phyloP scores from a whole-genome alignment of 2,888 invertebrate genomes.

The Noctuana brunneofusca region DNA sequence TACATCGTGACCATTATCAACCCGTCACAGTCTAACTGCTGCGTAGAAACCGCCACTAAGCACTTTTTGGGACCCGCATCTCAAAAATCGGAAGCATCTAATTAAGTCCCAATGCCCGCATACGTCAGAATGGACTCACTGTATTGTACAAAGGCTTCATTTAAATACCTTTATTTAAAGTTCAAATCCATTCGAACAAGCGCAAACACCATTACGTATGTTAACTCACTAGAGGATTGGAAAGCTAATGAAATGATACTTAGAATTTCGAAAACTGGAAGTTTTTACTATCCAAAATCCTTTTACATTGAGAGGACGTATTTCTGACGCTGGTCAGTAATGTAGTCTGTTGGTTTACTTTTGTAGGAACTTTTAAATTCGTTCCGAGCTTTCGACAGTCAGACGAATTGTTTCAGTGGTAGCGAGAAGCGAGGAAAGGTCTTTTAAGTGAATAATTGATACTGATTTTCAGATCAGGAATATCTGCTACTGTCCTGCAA shows the following conservation, averaged over 20 bases:
- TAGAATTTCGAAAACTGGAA: slow-evolving; percentile 12
- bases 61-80: background rate
- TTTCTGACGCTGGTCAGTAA: slow-evolving; percentile 12
- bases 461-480: too few relatives aligned
- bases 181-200: slow-evolving; percentile 19
- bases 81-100: background rate
- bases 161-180: slow-evolving; percentile 14
- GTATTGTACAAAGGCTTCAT: slow-evolving; percentile 2
- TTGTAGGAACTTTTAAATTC: slow-evolving; percentile 24
- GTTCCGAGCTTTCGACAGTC: slow-evolving; percentile 20
- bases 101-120: background rate
- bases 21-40: too few relatives aligned
- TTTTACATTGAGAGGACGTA: slow-evolving; percentile 17
- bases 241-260: slow-evolving; percentile 12
- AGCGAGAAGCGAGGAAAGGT: background rate
- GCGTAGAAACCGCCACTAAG: background rate
- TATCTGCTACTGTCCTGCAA: too few relatives aligned
- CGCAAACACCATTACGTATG: slow-evolving; percentile 9
- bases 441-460: background rate
- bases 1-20: too few relatives aligned
- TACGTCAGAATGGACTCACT: background rate
- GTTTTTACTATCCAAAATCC: slow-evolving; percentile 11
- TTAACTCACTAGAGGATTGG: slow-evolving; percentile 1
- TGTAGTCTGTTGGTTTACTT: slow-evolving; percentile 20
- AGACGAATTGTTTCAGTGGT: background rate